These are phyloP conservation scores for Prionailurus viverrinus DNA, from an alignment of 2,113 vertebrate genomes.

Conservation along the genomic window DNA sequence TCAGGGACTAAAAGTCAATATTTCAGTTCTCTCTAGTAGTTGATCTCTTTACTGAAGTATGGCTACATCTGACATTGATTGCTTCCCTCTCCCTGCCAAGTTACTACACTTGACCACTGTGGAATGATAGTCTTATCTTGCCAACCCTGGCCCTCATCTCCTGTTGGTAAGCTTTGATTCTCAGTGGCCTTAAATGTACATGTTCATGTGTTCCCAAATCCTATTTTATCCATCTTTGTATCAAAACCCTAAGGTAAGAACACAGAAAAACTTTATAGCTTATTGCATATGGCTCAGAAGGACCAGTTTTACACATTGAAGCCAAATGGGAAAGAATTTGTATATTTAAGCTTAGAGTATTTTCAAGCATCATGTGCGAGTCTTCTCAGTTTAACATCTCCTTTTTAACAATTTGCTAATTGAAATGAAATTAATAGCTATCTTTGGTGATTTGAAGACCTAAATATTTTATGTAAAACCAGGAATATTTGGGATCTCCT, in stretches of 20 bases:
- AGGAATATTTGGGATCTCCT: slow-evolving; percentile 31
- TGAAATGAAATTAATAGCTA: slow-evolving; percentile 17
- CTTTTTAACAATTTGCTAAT: slow-evolving; percentile 23
- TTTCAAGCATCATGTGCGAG: background rate
- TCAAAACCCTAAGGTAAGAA: background rate
- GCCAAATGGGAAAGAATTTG: background rate
- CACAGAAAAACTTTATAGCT: background rate
- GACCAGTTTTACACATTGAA: background rate
- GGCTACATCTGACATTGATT: background rate
- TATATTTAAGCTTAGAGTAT: background rate
- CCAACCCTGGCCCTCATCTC: background rate
- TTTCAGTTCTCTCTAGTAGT: background rate
- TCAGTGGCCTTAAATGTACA: background rate
- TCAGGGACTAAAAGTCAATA: background rate
- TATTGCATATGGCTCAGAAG: background rate
- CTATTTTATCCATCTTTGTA: background rate
- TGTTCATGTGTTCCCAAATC: background rate
- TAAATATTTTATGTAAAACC: slow-evolving; percentile 33
- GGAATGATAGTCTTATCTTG: background rate
- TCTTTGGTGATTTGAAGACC: slow-evolving; percentile 44
- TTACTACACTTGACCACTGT: background rate
- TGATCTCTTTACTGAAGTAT: background rate
- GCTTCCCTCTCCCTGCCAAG: background rate
- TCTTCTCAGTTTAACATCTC: background rate
- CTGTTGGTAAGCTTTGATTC: background rate